Conservation (phyloP, 2,113 vertebrate species). For the Festucalex cinctus region DNA sequence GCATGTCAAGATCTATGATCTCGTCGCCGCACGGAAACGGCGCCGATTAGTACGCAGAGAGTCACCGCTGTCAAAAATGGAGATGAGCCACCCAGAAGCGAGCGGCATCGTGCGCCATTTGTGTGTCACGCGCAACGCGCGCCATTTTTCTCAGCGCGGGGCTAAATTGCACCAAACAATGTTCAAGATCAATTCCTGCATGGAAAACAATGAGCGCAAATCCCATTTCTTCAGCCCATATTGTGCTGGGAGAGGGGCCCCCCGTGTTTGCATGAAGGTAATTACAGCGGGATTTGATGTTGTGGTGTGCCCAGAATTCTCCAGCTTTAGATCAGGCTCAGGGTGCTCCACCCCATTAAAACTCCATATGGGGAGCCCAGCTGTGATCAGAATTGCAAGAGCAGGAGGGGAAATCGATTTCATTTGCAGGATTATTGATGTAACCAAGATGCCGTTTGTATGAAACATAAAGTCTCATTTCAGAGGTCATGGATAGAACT, state of each 20-base stretch:
- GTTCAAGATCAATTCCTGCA: conserved; percentile 69
- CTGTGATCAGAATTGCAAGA: conserved; percentile 80
- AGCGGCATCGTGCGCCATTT: conserved; percentile 49
- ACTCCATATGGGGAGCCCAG: conserved; percentile 79
- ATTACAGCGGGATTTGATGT: conserved; percentile 81
- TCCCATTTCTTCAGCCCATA: conserved; percentile 72
- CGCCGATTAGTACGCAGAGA: conserved; percentile 26
- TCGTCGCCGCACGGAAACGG: conserved; percentile 32
- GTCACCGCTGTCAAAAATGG: conserved; percentile 46
- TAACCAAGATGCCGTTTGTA: conserved; percentile 73
- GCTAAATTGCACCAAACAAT: conserved; percentile 70
- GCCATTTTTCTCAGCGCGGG: conserved; percentile 62
- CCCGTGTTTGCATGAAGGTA: conserved; percentile 76
- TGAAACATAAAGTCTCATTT: conserved; percentile 81
- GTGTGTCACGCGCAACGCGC: conserved; percentile 32
- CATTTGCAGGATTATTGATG: conserved; percentile 81
- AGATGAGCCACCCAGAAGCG: conserved; percentile 37
- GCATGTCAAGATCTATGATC: conserved; percentile 46
- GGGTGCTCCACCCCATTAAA: conserved; percentile 75
- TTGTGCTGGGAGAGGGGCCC: conserved; percentile 65
- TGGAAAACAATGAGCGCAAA: conserved; percentile 69
- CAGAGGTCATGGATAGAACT: conserved; percentile 73
- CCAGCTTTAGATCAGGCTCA: conserved; percentile 72
- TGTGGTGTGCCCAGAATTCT: conserved; percentile 76
- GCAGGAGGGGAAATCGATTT: conserved; percentile 78